phyloP scores from a whole-genome alignment of 53 echinoderm and acorn worm genomes.

The Henricia sp. region DNA sequence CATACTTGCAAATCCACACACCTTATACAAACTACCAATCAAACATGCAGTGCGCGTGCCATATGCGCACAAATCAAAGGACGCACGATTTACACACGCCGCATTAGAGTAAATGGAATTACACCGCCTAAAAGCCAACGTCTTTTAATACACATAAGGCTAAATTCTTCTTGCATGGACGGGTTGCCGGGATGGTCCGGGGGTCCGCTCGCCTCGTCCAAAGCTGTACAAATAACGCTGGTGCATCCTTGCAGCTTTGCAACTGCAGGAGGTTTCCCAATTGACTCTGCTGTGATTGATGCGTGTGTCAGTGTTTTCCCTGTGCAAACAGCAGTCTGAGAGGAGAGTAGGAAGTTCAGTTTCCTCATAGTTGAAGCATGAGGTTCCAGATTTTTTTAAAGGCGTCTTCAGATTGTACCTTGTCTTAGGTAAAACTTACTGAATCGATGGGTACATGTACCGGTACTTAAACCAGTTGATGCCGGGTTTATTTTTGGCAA shows the following conservation, averaged over 20 bases:
- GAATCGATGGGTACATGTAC: too few species aligned
- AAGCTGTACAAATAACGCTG: not conserved
- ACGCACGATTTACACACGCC: too few species aligned
- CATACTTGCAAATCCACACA: too few species aligned
- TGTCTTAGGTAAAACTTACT: too few species aligned
- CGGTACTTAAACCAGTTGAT: too few species aligned
- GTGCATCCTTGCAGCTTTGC: not conserved
- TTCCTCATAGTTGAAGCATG: constrained; percentile 22
- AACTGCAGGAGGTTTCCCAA: not conserved
- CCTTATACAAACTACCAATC: too few species aligned
- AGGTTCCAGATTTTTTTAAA: too few species aligned
- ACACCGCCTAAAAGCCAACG: not conserved
- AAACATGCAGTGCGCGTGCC: too few species aligned
- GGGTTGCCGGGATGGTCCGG: not conserved
- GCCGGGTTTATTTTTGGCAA: too few species aligned
- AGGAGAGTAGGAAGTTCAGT: constrained; percentile 21
- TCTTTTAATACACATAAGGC: not conserved
- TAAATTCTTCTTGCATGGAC: not conserved
- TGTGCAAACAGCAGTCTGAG: constrained; percentile 32
- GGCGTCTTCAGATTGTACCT: too few species aligned
- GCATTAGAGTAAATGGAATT: not conserved
- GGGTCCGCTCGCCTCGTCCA: not conserved
- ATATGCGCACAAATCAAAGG: too few species aligned
- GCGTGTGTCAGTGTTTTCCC: constrained; percentile 14
- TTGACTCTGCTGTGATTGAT: constrained; percentile 36